Conservation (phyloP, 2,888 invertebrate species). For the Autographa pulchrina region DNA sequence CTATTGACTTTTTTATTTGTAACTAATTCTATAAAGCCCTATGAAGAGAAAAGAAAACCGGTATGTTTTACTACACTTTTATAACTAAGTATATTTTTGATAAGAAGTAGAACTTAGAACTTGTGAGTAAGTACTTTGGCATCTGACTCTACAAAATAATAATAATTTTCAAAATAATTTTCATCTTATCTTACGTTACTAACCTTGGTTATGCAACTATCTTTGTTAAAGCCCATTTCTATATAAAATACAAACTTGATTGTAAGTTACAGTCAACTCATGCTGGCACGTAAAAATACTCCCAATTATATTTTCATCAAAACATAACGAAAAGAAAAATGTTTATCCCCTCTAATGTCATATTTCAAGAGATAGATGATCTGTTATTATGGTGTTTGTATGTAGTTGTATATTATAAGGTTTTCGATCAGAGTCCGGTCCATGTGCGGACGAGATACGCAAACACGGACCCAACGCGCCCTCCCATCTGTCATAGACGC, state of each 20-base stretch:
- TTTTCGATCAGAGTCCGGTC: slow-evolving; percentile 63
- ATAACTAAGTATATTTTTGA: too few relatives aligned
- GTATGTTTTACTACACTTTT: too few relatives aligned
- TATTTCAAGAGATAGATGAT: slow-evolving; percentile 7
- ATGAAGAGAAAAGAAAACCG: too few relatives aligned
- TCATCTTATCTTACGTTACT: neutral
- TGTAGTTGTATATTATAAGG: slow-evolving; percentile 16
- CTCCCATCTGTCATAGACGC: slow-evolving; percentile 77
- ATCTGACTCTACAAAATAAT: too few relatives aligned
- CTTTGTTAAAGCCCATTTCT: neutral
- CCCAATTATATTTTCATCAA: neutral
- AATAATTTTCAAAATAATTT: too few relatives aligned
- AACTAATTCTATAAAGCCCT: too few relatives aligned
- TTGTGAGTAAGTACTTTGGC: too few relatives aligned
- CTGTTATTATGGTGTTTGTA: neutral
- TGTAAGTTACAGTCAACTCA: neutral
- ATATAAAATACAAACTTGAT: neutral
- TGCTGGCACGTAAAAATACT: neutral
- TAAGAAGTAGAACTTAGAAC: too few relatives aligned
- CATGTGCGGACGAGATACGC: slow-evolving; percentile 58
- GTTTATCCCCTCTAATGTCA: neutral
- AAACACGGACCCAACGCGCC: slow-evolving; percentile 62
- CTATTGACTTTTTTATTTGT: too few relatives aligned
- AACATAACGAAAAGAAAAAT: neutral
- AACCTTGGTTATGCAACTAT: neutral